Evolutionary conservation across 2,797 vertebrate genomes (phyloP).

Genomic region (Antennarius maculatus): DNA sequence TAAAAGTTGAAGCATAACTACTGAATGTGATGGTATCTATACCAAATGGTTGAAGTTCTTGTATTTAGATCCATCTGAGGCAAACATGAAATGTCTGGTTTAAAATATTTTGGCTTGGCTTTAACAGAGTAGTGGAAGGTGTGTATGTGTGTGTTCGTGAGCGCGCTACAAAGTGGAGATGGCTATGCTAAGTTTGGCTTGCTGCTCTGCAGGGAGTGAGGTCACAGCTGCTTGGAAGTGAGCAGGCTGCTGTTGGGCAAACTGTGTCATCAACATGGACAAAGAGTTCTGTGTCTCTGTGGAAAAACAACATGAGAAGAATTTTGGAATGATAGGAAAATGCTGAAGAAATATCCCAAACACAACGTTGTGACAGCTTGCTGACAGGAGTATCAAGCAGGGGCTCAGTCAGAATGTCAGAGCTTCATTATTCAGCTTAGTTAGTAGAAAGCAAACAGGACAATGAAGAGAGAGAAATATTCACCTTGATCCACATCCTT

Average conservation of each 20-base stretch:
- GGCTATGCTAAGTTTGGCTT: slow-evolving; percentile 69
- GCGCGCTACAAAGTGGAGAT: slow-evolving; percentile 64
- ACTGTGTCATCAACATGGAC: slow-evolving; percentile 74
- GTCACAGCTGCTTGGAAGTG: slow-evolving; percentile 83
- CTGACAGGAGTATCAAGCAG: not conserved
- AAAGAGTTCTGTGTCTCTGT: slow-evolving; percentile 81
- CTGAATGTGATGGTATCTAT: slow-evolving; percentile 23
- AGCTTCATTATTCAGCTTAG: not conserved
- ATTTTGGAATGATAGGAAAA: not conserved
- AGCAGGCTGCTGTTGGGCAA: slow-evolving; percentile 79
- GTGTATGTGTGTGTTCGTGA: not conserved
- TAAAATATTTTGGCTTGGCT: slow-evolving; percentile 27
- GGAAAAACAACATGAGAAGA: slow-evolving; percentile 9
- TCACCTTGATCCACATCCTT: slow-evolving; percentile 77
- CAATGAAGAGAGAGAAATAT: not conserved
- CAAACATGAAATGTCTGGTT: no score
- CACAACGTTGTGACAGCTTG: not conserved
- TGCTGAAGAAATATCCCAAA: not conserved
- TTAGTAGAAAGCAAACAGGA: not conserved
- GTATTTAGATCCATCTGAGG: slow-evolving; percentile 1
- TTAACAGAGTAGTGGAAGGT: slow-evolving; percentile 22
- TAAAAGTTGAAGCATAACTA: slow-evolving; percentile 45
- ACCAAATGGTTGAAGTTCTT: slow-evolving; percentile 44
- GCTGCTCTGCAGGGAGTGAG: slow-evolving; percentile 81
- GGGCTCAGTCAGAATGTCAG: not conserved